Evolutionary conservation across 2,888 invertebrate species (phyloP).

Genomic region (Sympetrum striolatum): DNA sequence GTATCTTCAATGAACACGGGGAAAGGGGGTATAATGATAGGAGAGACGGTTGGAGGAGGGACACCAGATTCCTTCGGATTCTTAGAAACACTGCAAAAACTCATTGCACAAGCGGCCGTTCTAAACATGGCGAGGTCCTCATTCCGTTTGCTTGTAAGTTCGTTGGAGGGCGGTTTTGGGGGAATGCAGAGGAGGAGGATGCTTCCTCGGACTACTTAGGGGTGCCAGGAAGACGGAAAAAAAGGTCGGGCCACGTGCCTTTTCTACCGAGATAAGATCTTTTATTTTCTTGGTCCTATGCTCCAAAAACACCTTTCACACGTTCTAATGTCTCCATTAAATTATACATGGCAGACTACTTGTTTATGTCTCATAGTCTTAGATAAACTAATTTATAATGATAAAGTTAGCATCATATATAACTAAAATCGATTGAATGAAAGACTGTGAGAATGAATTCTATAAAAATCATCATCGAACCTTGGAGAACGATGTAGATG

Average conservation of each 20-base stretch:
- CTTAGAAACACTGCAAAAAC: neutral
- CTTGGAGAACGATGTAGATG: no score
- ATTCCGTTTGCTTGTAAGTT: neutral
- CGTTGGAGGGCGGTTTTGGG: neutral
- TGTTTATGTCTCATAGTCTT: no score
- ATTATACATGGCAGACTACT: no score
- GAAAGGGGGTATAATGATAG: neutral
- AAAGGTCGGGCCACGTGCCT: neutral
- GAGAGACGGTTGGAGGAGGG: neutral
- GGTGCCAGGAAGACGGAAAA: neutral
- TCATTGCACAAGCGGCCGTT: neutral
- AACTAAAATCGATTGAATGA: no score
- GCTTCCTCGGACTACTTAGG: neutral
- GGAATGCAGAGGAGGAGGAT: no score
- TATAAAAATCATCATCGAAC: no score
- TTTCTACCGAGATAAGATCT: neutral
- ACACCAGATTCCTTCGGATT: neutral
- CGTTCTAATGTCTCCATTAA: no score
- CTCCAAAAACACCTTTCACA: no score
- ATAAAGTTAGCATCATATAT: no score
- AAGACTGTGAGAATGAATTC: no score
- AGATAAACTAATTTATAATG: no score
- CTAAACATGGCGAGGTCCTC: neutral
- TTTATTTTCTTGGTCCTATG: neutral
- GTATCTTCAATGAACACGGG: neutral